Percentiles rank a stretch among this genome's conserved stretches.
Conservation (phyloP, 1,140 invertebrate genomes). For the Euwallacea fornicatus region DNA sequence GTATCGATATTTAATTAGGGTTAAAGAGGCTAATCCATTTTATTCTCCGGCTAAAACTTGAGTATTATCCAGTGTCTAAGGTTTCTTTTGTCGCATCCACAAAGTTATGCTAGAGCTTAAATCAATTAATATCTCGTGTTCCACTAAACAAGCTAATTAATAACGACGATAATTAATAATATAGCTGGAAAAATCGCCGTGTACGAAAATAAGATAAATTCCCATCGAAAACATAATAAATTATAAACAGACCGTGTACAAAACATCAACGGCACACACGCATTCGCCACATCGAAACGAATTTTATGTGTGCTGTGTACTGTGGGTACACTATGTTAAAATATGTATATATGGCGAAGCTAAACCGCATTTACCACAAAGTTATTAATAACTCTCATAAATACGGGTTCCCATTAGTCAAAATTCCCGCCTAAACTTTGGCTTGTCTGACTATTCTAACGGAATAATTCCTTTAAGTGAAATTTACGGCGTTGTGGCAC, state of each 20-base stretch:
- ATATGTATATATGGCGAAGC: constrained; percentile 30
- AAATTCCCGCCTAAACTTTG: constrained; percentile 34
- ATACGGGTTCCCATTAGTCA: constrained; percentile 34
- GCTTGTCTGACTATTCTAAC: constrained; percentile 34
- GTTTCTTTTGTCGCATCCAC: no score
- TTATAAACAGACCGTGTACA: constrained; percentile 10
- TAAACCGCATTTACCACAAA: constrained; percentile 32
- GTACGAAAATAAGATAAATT: not conserved
- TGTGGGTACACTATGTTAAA: constrained; percentile 18
- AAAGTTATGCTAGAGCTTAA: no score
- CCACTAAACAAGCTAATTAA: no score
- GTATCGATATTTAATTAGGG: no score
- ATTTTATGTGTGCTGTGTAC: constrained; percentile 27
- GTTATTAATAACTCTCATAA: constrained; percentile 37
- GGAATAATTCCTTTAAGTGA: constrained; percentile 35
- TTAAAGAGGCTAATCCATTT: no score
- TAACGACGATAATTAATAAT: no score
- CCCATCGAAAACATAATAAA: constrained; percentile 23
- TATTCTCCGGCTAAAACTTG: no score
- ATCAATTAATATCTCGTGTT: no score
- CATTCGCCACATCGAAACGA: constrained; percentile 19
- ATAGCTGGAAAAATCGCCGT: no score
- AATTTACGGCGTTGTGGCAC: constrained; percentile 26
- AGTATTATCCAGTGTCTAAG: no score
- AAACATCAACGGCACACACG: constrained; percentile 20